Evolutionary conservation across 2,888 invertebrate species (phyloP).

Genomic region (Orchestes rusci): DNA sequence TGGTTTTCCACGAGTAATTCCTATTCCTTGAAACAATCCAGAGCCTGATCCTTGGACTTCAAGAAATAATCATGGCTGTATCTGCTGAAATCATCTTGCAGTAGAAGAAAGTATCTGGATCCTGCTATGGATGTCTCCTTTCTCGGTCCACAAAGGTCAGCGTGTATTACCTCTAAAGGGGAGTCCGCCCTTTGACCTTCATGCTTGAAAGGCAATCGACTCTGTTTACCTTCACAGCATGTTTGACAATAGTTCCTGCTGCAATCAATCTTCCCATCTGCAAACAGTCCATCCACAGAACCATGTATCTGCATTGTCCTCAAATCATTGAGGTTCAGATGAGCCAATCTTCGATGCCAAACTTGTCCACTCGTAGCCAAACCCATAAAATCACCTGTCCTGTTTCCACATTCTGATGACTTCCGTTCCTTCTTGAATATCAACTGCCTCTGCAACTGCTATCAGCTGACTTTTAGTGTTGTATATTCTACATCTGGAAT

Average conservation of each 20-base stretch:
- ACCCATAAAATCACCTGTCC: too few relatives aligned
- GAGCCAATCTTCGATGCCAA: slow-evolving; percentile 25
- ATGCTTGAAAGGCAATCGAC: slow-evolving; percentile 30
- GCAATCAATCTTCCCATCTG: not conserved
- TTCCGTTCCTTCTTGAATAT: too few relatives aligned
- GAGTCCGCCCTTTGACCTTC: slow-evolving; percentile 9
- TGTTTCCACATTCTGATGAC: too few relatives aligned
- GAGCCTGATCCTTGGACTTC: slow-evolving; percentile 17
- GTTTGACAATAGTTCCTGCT: slow-evolving; percentile 11
- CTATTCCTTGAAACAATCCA: slow-evolving; percentile 19
- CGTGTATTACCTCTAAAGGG: slow-evolving; percentile 22
- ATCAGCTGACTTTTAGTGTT: too few relatives aligned
- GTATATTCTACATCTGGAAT: too few relatives aligned
- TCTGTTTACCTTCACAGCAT: slow-evolving; percentile 32
- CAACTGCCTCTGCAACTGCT: too few relatives aligned
- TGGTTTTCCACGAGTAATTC: slow-evolving; percentile 21
- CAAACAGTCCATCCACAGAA: slow-evolving; percentile 9
- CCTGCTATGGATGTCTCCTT: slow-evolving; percentile 10
- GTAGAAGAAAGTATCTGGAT: slow-evolving; percentile 22
- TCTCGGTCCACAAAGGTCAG: slow-evolving; percentile 24
- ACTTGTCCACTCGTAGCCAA: slow-evolving; percentile 6
- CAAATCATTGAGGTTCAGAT: slow-evolving; percentile 14
- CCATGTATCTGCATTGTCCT: slow-evolving; percentile 16
- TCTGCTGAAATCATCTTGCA: slow-evolving; percentile 21
- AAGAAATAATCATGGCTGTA: slow-evolving; percentile 24